phyloP scores from a whole-genome alignment of 2,797 vertebrate species.

The Naso thynnoides region DNA sequence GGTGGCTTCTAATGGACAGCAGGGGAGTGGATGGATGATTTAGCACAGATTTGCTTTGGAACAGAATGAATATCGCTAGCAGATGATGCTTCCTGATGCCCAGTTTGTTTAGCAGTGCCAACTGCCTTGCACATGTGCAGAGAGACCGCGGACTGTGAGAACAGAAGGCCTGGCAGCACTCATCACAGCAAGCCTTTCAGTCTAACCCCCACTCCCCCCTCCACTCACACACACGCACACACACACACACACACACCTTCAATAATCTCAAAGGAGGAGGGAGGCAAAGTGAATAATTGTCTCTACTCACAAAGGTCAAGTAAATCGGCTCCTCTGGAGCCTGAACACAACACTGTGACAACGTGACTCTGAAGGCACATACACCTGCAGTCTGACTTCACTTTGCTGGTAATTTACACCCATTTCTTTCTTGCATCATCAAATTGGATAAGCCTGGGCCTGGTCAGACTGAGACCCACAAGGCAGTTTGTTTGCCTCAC shows the following conservation, averaged over 20 bases:
- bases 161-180: conserved; percentile 79
- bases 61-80: conserved; percentile 66
- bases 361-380: conserved; percentile 31
- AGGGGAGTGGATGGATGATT: conserved; percentile 75
- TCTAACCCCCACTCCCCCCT: conserved; percentile 19
- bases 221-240: no score
- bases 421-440: conserved; percentile 42
- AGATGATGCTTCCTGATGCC: conserved; percentile 80
- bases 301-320: conserved; percentile 61
- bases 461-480: conserved; percentile 40
- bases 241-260: conserved; percentile 35
- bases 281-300: conserved; percentile 67
- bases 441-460: conserved; percentile 63
- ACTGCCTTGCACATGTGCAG: conserved; percentile 77
- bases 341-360: conserved; percentile 42
- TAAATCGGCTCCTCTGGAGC: conserved; percentile 37
- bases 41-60: conserved; percentile 79
- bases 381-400: conserved; percentile 77
- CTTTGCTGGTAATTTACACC: conserved; percentile 59
- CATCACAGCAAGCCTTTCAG: conserved; percentile 53
- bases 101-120: conserved; percentile 69
- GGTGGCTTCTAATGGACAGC: conserved; percentile 73
- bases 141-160: conserved; percentile 66
- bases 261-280: conserved; percentile 53
- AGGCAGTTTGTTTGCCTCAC: conserved; percentile 36